Conservation (phyloP, 2,797 vertebrate species). For the Sus cebifrons region DNA sequence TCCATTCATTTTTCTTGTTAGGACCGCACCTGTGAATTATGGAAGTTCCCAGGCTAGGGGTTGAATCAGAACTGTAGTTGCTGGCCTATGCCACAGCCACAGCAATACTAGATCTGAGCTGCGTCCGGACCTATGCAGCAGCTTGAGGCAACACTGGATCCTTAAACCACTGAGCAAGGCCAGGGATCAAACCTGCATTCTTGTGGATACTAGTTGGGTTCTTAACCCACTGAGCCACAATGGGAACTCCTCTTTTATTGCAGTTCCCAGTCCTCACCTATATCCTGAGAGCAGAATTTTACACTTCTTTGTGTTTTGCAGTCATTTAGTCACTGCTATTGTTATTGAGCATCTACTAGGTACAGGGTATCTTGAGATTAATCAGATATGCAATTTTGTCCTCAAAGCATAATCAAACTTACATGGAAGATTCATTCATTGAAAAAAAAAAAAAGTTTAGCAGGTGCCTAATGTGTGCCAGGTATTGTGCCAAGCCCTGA, state of each 20-base stretch:
- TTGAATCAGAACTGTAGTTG: too few species aligned
- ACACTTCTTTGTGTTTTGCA: constrained; percentile 29
- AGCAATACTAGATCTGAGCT: too few species aligned
- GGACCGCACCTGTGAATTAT: too few species aligned
- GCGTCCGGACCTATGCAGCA: too few species aligned
- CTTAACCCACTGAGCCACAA: too few species aligned
- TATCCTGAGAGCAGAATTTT: constrained; percentile 5
- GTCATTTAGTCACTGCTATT: constrained; percentile 20
- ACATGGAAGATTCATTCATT: neutral
- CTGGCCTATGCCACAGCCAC: too few species aligned
- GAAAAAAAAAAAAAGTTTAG: neutral
- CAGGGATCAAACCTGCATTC: too few species aligned
- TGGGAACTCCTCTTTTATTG: neutral
- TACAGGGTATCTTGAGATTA: constrained; percentile 21
- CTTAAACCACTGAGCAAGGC: too few species aligned
- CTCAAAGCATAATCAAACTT: constrained; percentile 13
- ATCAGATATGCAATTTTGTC: neutral
- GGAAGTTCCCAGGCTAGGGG: too few species aligned
- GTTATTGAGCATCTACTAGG: constrained; percentile 64
- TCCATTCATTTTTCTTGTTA: too few species aligned
- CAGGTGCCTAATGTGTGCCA: constrained; percentile 25
- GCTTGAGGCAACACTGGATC: too few species aligned
- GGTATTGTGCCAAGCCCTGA: neutral
- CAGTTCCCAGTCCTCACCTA: neutral
- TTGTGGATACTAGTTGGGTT: too few species aligned